Evolutionary conservation across 92 coral and sea anemone genomes (phyloP), one percentile per base, ranked within the genome.

Genomic region (Phymanthus crucifer): DNA sequence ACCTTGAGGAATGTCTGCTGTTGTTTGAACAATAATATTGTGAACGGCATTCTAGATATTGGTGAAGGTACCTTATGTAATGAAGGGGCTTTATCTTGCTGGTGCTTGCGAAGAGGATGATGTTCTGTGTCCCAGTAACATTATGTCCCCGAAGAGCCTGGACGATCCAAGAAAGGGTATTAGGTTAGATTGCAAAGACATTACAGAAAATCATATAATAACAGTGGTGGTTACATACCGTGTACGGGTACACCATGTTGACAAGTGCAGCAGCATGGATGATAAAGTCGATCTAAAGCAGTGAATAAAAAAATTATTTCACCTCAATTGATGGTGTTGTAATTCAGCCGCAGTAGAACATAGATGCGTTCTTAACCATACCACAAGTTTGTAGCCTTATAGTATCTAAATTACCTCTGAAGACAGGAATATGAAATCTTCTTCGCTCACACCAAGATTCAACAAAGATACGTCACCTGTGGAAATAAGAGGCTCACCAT

Each of bases 101-200:
- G 47, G 91, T 90, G 48, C 97, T 87, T 13, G 97, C 94, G 66
- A 93, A 93, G 27, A 93, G 80, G 50, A 93, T 69, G 31, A 89
- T 56, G 56, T 93, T 92, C 80, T 90, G 92, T n/a, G 97, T 93
- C 35, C 94, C 97, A 17, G 52, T 85, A 9, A 93, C 97, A 66
- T 93, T 93, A 21, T 87, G 89, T 21, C 97, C 97, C 40, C 97
- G 91, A 72, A 93, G 87, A 57, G 97, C 97, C 97, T 93, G 82
- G 10, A 40, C 16, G n/a, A 50, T 18, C 27, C 13, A 74, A 27
- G 6, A 17, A 9, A 3, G 14, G 19, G 31, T 31, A 18, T 24
- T 23, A 76, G 27, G 19, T 52, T 34, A 70, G 12, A 4, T 40
- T 69, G 56, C 17, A n/a, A n/a, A n/a, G n/a, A n/a, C n/a, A 79